Evolutionary conservation across 2,888 invertebrate genomes (phyloP), one percentile per base, ranked within the genome.

Genomic region (Tethea ocularis): DNA sequence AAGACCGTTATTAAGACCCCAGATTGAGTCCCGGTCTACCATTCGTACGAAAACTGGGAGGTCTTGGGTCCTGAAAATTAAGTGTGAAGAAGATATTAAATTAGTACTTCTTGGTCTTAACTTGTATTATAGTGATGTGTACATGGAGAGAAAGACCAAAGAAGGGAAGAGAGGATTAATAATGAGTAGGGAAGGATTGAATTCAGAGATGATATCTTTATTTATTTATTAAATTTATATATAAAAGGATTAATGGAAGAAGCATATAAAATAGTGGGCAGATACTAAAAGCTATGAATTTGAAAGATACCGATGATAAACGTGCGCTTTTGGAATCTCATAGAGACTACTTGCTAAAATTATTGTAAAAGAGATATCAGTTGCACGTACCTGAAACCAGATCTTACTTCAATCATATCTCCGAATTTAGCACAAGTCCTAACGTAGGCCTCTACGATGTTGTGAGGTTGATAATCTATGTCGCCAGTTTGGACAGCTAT

Each of bases 1-100:
- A 0, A 97, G 88, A 0, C 97, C 97, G 80, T 96, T 96, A 75
- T 95, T 92, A 63, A 93, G 87, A 1, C 94, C 94, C 96, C 96
- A 96, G 51, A 88, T 90, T 0, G 96, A 95, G 78, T 96, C 95
- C 60, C 96, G 96, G 86, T 97, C 97, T 52, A 97, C 92, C 95
- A 97, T 96, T 52, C 97, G 94, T 0, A 96, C 93, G 82, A 96
- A 96, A 33, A 96, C 88, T 0, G 96, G 95, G 11, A 95, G 88
- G 56, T 95, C 88, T 86, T 97, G 97, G 10, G 95, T 95, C 62
- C 94, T 94, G 82, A 69, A 87, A 62, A 38, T 6, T 1, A 41
- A 15, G 55, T 58, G 59, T 54, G 7, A 51, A 8, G 24, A 13
- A 56, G 5, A 22, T 53, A 26, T 15, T 36, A 8, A 33, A 7